These are phyloP conservation scores for Sinopyrophorus schimmeli DNA, from an alignment of 2,888 invertebrate species.

Conservation along the genomic window DNA sequence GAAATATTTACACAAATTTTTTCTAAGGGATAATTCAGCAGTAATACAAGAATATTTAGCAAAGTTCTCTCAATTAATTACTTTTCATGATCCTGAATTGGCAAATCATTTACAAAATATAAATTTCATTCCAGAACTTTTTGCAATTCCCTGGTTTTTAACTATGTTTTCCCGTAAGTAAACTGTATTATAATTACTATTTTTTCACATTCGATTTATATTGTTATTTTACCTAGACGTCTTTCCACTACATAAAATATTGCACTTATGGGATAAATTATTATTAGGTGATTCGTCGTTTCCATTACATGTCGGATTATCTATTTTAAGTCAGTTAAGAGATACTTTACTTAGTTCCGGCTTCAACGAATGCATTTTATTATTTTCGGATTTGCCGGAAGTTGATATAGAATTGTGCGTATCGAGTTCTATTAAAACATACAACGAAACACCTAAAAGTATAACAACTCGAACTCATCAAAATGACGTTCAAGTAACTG, in stretches of 20 bases:
- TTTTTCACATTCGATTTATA: slow-evolving; percentile 5
- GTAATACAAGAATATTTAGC: slow-evolving; percentile 97
- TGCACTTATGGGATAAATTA: slow-evolving; percentile 97
- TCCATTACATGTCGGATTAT: slow-evolving; percentile 92
- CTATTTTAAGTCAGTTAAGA: slow-evolving; percentile 86
- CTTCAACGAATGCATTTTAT: slow-evolving; percentile 96
- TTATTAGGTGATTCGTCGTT: slow-evolving; percentile 91
- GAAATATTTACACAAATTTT: slow-evolving; percentile 95
- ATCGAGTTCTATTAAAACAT: slow-evolving; percentile 83
- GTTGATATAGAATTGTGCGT: slow-evolving; percentile 95
- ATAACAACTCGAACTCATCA: slow-evolving; percentile 85
- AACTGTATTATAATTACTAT: slow-evolving; percentile 1
- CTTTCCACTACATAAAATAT: slow-evolving; percentile 95
- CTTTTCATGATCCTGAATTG: slow-evolving; percentile 92
- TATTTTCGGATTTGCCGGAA: slow-evolving; percentile 98
- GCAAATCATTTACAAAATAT: slow-evolving; percentile 91
- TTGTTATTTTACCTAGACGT: slow-evolving; percentile 71
- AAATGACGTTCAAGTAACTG: slow-evolving; percentile 35
- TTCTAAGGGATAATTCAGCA: slow-evolving; percentile 93
- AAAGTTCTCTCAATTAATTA: slow-evolving; percentile 94
- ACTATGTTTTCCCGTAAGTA: slow-evolving; percentile 97
- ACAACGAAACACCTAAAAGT: slow-evolving; percentile 83
- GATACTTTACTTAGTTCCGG: slow-evolving; percentile 84
- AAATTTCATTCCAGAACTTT: slow-evolving; percentile 94
- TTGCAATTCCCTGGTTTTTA: slow-evolving; percentile 98